Evolutionary conservation across 2,113 vertebrate species (phyloP).

Genomic region (Hymenochirus boettgeri): DNA sequence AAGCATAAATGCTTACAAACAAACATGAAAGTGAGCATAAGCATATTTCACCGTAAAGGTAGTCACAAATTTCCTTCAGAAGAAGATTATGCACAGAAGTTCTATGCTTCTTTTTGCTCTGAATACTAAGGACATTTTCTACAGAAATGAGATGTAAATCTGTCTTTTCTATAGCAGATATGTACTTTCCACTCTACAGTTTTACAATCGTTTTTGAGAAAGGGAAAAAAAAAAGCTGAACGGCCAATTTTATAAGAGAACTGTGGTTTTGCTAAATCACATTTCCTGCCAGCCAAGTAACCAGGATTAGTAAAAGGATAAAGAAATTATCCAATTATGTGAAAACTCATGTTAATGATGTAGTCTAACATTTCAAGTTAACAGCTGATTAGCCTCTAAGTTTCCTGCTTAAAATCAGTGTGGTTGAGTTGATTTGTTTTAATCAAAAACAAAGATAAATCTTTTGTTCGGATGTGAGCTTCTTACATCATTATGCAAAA

Average conservation of each 20-base stretch:
- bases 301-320: conserved; percentile 23
- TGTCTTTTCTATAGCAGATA: not conserved
- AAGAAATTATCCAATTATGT: conserved; percentile 21
- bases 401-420: conserved; percentile 6
- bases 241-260: conserved; percentile 16
- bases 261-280: conserved; percentile 17
- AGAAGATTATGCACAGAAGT: conserved; percentile 14
- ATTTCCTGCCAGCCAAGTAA: conserved; percentile 16
- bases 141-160: conserved; percentile 23
- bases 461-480: not conserved
- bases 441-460: conserved; percentile 9
- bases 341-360: conserved; percentile 19
- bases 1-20: not conserved
- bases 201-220: conserved; percentile 1
- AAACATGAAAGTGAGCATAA: not conserved
- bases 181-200: conserved; percentile 8
- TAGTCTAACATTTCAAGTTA: conserved; percentile 12
- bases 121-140: not conserved
- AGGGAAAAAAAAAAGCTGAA: conserved; percentile 22
- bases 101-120: conserved; percentile 6
- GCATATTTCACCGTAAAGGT: not conserved
- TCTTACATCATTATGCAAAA: not conserved
- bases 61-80: not conserved
- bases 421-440: conserved; percentile 17
- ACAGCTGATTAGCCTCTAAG: conserved; percentile 14